These are phyloP conservation scores for Rhogogaster chlorosoma DNA, from an alignment of 2,888 invertebrate genomes.

Conservation along the genomic window DNA sequence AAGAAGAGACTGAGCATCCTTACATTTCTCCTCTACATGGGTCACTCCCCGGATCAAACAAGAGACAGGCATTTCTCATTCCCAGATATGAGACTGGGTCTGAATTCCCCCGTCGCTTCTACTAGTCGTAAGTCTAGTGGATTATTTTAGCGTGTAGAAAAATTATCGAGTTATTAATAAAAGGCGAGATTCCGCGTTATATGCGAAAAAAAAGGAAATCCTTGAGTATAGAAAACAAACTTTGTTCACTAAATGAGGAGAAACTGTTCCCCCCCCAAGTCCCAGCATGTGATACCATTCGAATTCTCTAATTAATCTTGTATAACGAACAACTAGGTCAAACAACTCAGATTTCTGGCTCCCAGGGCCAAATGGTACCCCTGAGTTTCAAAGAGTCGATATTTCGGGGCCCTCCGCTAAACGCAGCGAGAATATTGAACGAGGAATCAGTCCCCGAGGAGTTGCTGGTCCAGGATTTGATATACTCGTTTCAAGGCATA, in stretches of 20 bases:
- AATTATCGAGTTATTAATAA: too few relatives aligned
- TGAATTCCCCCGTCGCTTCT: constrained; percentile 68
- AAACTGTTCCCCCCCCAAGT: neutral
- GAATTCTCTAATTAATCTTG: neutral
- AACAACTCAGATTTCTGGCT: constrained; percentile 64
- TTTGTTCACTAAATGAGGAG: neutral
- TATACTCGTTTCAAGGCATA: constrained; percentile 94
- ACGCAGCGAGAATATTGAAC: constrained; percentile 65
- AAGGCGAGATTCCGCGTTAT: too few relatives aligned
- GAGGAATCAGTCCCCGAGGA: constrained; percentile 77
- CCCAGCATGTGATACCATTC: neutral
- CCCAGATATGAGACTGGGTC: constrained; percentile 69
- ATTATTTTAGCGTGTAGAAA: neutral
- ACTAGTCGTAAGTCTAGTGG: constrained; percentile 68
- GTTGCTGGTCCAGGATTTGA: constrained; percentile 86
- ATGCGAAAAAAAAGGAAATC: neutral
- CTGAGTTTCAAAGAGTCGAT: constrained; percentile 64
- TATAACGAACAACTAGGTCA: constrained; percentile 62
- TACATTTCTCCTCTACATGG: constrained; percentile 69
- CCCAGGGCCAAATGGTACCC: constrained; percentile 68
- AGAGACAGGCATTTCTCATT: constrained; percentile 68
- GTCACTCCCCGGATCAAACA: constrained; percentile 65
- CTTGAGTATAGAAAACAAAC: neutral
- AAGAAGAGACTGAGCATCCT: constrained; percentile 70
- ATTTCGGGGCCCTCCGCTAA: constrained; percentile 59